Evolutionary conservation across 2,888 invertebrate genomes (phyloP).

Genomic region (Philopedon plagiatum): DNA sequence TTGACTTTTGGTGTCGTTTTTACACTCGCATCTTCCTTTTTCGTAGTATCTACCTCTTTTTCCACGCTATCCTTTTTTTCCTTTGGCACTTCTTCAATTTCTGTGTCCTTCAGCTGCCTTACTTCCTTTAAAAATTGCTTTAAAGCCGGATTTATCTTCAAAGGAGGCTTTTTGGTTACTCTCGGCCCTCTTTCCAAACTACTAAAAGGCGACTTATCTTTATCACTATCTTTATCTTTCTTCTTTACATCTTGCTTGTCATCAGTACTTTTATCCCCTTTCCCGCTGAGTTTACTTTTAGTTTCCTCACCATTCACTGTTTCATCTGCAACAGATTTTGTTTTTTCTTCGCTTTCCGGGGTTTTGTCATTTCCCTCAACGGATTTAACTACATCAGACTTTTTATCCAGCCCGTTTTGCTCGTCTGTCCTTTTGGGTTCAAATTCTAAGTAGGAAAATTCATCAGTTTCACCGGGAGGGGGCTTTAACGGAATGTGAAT

Average conservation of each 20-base stretch:
- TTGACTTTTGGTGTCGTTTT: background rate
- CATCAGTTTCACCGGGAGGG: constrained; percentile 65
- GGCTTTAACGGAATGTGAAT: constrained; percentile 68
- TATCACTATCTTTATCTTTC: background rate
- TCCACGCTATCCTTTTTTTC: background rate
- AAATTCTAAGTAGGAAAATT: constrained; percentile 65
- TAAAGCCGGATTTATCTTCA: constrained; percentile 51
- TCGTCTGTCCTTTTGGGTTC: constrained; percentile 53
- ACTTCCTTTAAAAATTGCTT: constrained; percentile 48
- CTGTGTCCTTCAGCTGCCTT: constrained; percentile 41
- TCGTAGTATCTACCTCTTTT: constrained; percentile 2
- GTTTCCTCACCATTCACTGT: background rate
- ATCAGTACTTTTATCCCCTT: constrained; percentile 4
- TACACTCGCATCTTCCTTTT: constrained; percentile 20
- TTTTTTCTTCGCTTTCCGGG: constrained; percentile 32
- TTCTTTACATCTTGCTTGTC: background rate
- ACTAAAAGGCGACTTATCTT: constrained; percentile 26
- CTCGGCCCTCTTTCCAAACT: constrained; percentile 29
- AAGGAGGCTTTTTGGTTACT: constrained; percentile 36
- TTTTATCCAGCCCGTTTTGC: constrained; percentile 10
- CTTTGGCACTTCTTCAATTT: background rate
- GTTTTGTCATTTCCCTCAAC: constrained; percentile 41
- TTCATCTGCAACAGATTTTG: constrained; percentile 20
- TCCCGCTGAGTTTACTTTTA: background rate
- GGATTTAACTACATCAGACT: constrained; percentile 46